Evolutionary conservation across 1,140 invertebrate genomes (phyloP), one percentile per base, ranked within the genome.

Genomic region (Leptestheria dahalacensis): DNA sequence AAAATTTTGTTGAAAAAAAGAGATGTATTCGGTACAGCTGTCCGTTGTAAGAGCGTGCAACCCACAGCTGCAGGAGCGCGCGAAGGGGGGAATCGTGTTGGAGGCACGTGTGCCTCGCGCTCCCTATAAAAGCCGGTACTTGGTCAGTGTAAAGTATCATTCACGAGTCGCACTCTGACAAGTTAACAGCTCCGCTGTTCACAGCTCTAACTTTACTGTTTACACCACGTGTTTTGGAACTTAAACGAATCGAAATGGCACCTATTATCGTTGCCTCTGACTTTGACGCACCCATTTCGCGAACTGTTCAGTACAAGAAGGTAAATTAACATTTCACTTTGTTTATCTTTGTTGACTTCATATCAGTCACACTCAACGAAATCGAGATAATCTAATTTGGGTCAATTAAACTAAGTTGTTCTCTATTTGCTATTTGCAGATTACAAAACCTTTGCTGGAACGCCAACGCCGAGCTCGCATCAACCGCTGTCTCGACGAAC

Each of bases 381-480:
- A n/a, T n/a, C n/a, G n/a, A n/a, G n/a, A n/a, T n/a, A n/a, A n/a
- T n/a, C n/a, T n/a, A n/a, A n/a, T n/a, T n/a, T n/a, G n/a, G 62
- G 15, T 18, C 56, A 21, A 33, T 46, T 48, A 18, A 15, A 3
- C 25, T 48, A 52, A 55, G 29, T 33, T 20, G 29, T 48, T 24
- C 41, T 57, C 6, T 10, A 4, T 52, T 62, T 62, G 48, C 25
- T 65, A 57, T 61, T 55, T 50, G 48, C 68, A 79, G 77, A 85
- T 91, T 68, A 91, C 89, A 84, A 97, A 97, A 73, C 93, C 93
- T 62, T 85, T 96, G 80, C 79, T 97, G 69, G 93, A 97, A 74
- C 84, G 92, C 66, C 89, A 91, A 74, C 79, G 92, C 61, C 77
- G 93, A 65, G 92, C 91, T 49, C 79, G 93, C 65, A 97, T 97